Percentiles rank a stretch among this genome's conserved stretches.
These are phyloP conservation scores for Myotis findleyi DNA, from an alignment of 2,797 vertebrate species.

Conservation along the genomic window DNA sequence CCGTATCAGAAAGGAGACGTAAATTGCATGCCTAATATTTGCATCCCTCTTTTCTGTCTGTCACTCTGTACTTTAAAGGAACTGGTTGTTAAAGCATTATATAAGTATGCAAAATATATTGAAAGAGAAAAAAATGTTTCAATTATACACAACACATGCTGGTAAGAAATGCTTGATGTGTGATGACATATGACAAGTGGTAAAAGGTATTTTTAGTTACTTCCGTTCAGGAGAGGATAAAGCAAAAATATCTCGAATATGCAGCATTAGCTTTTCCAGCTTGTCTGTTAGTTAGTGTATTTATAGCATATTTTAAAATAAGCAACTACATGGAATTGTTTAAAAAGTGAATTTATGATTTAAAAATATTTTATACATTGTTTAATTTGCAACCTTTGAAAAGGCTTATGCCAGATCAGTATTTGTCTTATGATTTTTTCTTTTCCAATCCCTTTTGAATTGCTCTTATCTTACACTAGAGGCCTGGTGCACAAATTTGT, in stretches of 20 bases:
- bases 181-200: constrained; percentile 68
- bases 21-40: constrained; percentile 81
- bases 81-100: constrained; percentile 78
- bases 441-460: background rate
- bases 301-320: constrained; percentile 20
- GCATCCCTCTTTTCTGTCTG: constrained; percentile 73
- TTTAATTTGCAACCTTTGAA: background rate
- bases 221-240: constrained; percentile 57
- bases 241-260: constrained; percentile 67
- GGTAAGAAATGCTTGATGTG: constrained; percentile 47
- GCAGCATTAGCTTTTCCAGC: background rate
- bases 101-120: constrained; percentile 81
- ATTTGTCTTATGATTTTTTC: background rate
- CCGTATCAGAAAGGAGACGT: constrained; percentile 81
- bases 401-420: background rate
- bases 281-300: background rate
- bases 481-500: too few species aligned
- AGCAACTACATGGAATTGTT: background rate
- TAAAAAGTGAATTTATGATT: background rate
- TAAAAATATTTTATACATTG: background rate
- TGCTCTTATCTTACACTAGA: background rate
- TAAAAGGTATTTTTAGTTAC: constrained; percentile 73
- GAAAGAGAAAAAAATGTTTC: constrained; percentile 70
- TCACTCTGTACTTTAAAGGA: constrained; percentile 47
- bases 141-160: constrained; percentile 47